A percentile compares a stretch with the other conserved stretches of the same genome.
Conservation (phyloP, 2,797 vertebrate species). For the Cyprinodon diabolis region DNA sequence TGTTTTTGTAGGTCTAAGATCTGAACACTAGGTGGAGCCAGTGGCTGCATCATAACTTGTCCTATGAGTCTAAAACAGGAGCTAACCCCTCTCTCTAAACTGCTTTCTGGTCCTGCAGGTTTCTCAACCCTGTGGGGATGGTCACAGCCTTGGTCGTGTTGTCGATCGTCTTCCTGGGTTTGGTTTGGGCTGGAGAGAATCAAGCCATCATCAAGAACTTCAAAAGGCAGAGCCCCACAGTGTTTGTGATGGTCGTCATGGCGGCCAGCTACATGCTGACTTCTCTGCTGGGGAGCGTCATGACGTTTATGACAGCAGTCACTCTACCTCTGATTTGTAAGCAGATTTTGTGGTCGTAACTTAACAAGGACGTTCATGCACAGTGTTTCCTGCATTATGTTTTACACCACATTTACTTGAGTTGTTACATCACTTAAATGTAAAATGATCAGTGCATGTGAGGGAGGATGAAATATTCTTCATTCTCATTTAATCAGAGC, state of each 20-base stretch:
- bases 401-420: not conserved
- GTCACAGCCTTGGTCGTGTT: conserved; percentile 87
- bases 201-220: conserved; percentile 84
- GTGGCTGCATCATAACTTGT: conserved; percentile 15
- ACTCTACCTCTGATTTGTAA: conserved; percentile 90
- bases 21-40: conserved; percentile 62
- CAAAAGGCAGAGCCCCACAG: conserved; percentile 88
- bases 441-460: not conserved
- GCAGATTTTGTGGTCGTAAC: conserved; percentile 56
- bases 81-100: not conserved
- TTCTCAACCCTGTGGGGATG: conserved; percentile 91
- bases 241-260: conserved; percentile 86
- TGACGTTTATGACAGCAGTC: conserved; percentile 93
- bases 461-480: conserved; percentile 1
- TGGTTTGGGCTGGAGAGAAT: conserved; percentile 89
- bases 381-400: not conserved
- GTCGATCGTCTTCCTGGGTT: conserved; percentile 84
- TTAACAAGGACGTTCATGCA: not conserved
- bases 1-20: conserved; percentile 32
- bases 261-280: conserved; percentile 89
- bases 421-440: not conserved
- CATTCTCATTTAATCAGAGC: conserved; percentile 6
- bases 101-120: conserved; percentile 74
- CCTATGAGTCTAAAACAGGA: not conserved
- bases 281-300: conserved; percentile 90